Evolutionary conservation across 2,113 vertebrate species (phyloP).

Genomic region (Planiliza haematocheilus): DNA sequence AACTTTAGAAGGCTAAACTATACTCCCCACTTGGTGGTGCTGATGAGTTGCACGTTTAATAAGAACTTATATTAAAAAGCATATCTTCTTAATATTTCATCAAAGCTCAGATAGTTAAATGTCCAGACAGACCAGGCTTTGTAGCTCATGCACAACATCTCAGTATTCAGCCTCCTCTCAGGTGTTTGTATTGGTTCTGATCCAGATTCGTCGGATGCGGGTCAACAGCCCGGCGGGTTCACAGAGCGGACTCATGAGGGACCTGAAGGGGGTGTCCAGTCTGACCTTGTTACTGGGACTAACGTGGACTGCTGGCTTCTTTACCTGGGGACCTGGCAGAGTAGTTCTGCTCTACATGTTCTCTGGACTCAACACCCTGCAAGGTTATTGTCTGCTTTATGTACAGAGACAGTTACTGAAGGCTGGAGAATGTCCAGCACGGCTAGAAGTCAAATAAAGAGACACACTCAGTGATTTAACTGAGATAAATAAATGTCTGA

Average conservation of each 20-base stretch:
- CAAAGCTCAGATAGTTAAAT: no score
- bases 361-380: conserved; percentile 88
- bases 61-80: no score
- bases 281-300: conserved; percentile 90
- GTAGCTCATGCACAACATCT: not conserved
- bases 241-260: conserved; percentile 75
- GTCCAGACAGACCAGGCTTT: not conserved
- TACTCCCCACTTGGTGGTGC: no score
- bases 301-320: conserved; percentile 90
- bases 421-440: not conserved
- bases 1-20: no score
- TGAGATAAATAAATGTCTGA: not conserved
- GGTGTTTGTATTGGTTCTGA: conserved; percentile 89
- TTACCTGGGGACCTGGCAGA: conserved; percentile 86
- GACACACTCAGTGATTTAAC: not conserved
- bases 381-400: conserved; percentile 81
- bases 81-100: not conserved
- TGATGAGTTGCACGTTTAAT: no score
- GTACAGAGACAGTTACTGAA: not conserved
- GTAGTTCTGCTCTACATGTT: conserved; percentile 90
- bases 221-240: conserved; percentile 78
- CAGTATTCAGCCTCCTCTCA: conserved; percentile 16
- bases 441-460: conserved; percentile 19
- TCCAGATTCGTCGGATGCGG: conserved; percentile 87
- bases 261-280: conserved; percentile 87